These are phyloP conservation scores for Zosterops hypoxanthus DNA, from an alignment of 2,113 vertebrate species.

Conservation along the genomic window DNA sequence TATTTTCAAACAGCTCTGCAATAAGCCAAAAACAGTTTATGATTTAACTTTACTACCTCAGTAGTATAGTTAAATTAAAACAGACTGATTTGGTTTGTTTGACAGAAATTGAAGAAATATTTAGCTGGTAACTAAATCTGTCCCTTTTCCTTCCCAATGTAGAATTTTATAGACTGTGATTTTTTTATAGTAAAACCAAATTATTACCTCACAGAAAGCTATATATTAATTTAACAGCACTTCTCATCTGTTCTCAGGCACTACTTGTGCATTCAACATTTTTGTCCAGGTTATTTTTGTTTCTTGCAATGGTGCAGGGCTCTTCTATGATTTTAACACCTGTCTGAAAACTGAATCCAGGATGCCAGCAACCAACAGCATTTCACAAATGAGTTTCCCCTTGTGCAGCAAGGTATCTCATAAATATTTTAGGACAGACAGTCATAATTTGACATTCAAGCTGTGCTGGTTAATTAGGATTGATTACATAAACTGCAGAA, in stretches of 20 bases:
- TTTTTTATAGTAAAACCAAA: background rate
- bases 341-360: background rate
- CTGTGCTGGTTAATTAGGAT: background rate
- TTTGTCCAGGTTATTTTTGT: background rate
- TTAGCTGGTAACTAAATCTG: background rate
- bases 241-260: background rate
- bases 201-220: background rate
- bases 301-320: background rate
- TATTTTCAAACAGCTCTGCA: background rate
- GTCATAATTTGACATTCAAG: background rate
- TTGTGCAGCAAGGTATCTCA: background rate
- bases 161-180: background rate
- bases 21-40: background rate
- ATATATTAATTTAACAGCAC: background rate
- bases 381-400: background rate
- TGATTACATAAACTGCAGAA: background rate
- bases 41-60: background rate
- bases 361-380: background rate
- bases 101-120: background rate
- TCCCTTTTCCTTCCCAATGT: background rate
- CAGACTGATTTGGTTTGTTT: background rate
- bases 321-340: background rate
- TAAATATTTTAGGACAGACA: background rate
- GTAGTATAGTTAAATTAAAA: conserved; percentile 10
- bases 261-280: background rate